These are phyloP conservation scores for Hyperopisus bebe DNA, from an alignment of 2,113 vertebrate genomes.

Conservation along the genomic window DNA sequence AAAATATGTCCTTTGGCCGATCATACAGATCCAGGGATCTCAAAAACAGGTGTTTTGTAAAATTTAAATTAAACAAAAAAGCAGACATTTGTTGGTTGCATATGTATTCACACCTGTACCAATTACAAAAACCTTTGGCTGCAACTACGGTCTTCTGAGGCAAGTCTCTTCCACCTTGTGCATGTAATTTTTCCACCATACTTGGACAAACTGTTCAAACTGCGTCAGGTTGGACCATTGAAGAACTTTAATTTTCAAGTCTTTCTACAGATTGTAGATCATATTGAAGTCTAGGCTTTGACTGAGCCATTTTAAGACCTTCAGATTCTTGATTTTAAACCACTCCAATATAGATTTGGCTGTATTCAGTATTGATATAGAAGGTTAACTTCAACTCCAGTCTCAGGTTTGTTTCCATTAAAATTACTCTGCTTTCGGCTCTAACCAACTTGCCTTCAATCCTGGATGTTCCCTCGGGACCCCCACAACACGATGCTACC, in stretches of 20 bases:
- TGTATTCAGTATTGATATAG: background rate
- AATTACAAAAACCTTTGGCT: background rate
- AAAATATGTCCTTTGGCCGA: too few species aligned
- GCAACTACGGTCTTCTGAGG: background rate
- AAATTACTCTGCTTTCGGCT: background rate
- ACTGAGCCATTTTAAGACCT: background rate
- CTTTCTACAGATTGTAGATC: background rate
- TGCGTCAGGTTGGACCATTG: background rate
- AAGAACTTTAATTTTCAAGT: background rate
- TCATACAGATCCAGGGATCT: too few species aligned
- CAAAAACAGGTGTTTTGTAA: too few species aligned
- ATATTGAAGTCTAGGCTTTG: background rate
- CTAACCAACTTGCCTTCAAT: background rate
- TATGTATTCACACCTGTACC: background rate
- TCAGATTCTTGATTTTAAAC: background rate
- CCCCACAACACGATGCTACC: background rate
- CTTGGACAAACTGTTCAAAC: background rate
- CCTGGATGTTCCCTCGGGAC: background rate
- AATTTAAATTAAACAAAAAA: background rate
- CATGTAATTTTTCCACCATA: background rate
- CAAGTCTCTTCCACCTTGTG: background rate
- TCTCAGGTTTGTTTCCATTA: background rate
- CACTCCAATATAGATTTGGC: background rate
- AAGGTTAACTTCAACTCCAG: background rate
- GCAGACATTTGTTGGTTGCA: background rate